Evolutionary conservation across 2,113 vertebrate species (phyloP).

Genomic region (Tragelaphus strepsiceros): DNA sequence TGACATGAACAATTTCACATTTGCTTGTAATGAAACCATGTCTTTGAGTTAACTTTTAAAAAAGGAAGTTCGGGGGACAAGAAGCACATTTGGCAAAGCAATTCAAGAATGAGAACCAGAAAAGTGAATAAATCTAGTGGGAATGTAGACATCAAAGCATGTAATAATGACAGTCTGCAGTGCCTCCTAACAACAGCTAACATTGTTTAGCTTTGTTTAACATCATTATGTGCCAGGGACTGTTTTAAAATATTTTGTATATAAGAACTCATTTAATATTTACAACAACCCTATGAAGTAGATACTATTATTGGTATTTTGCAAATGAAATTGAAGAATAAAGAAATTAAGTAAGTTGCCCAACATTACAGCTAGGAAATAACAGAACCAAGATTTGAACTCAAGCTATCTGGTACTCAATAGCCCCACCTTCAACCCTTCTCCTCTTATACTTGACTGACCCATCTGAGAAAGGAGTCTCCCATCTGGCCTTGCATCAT

Average conservation of each 20-base stretch:
- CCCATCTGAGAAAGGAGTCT: background rate
- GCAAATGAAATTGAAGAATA: conserved; percentile 7
- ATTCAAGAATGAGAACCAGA: background rate
- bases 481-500: background rate
- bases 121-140: background rate
- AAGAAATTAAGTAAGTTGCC: background rate
- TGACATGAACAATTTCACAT: background rate
- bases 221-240: background rate
- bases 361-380: background rate
- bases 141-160: background rate
- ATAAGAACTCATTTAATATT: background rate
- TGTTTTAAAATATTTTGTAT: background rate
- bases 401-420: background rate
- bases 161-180: background rate
- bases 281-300: background rate
- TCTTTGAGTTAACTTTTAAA: background rate
- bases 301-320: background rate
- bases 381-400: background rate
- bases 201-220: background rate
- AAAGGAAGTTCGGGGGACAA: background rate
- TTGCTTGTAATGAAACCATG: background rate
- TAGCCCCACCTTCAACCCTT: background rate
- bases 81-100: background rate
- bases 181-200: background rate
- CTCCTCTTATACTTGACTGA: background rate